Evolutionary conservation across 2,888 invertebrate genomes (phyloP), one percentile per base, ranked within the genome.

Genomic region (Cosmia pyralina): DNA sequence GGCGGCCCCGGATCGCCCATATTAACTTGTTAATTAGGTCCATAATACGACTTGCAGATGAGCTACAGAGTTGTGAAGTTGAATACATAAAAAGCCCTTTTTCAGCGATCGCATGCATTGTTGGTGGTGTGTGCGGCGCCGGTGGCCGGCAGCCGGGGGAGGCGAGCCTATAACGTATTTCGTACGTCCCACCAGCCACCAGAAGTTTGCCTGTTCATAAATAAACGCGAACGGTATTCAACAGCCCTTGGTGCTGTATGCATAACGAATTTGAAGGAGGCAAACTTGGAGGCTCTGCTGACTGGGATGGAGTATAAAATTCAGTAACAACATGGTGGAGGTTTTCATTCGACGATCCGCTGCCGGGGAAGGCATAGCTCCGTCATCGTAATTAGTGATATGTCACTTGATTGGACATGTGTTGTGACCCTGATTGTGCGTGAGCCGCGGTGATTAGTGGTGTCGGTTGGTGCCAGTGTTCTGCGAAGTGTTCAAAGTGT

Each of bases 1-100:
- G 96, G 92, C 90, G 87, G 90, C 97, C 97, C 97, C 97, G 85
- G 92, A 97, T 97, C 97, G 97, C 97, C 98, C 97, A 97, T 98
- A 98, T 98, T 97, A 98, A 98, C 98, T 98, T 98, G 98, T 98
- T 98, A 98, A 98, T 98, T 98, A 98, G 98, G 97, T 97, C 97
- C 97, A 97, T 97, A 97, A 98, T 98, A 97, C 97, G 98, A 98
- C 98, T 98, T 98, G 98, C 98, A 98, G 98, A 98, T 98, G 98
- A 98, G 97, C 96, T 95, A 96, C 96, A 90, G 96, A 96, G 96
- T 96, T 96, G 96, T 95, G 94, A 97, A 97, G 97, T 97, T 96
- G 97, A 97, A 97, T 97, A 97, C 94, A 94, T 96, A 96, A 97
- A 97, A 97, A 97, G 97, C 96, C 96, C 96, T 97, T 97, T 97